Evolutionary conservation across 2,797 vertebrate species (phyloP).

Genomic region (Anabacerthia variegaticeps): DNA sequence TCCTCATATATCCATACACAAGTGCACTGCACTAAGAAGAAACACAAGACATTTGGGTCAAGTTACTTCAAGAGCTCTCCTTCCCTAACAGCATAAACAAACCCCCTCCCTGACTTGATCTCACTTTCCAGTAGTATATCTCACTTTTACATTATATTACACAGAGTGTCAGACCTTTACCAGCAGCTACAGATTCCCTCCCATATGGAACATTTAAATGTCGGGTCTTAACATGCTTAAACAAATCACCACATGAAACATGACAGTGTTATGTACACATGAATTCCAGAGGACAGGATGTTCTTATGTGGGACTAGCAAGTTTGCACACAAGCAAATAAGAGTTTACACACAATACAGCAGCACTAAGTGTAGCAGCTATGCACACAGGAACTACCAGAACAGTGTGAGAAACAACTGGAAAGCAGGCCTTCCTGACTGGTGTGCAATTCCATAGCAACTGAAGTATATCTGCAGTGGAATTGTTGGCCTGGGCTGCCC

Average conservation of each 20-base stretch:
- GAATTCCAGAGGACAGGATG: background rate
- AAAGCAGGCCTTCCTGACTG: background rate
- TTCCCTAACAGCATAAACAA: background rate
- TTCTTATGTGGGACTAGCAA: background rate
- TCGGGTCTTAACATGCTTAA: background rate
- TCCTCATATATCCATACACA: background rate
- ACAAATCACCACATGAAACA: background rate
- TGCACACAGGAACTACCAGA: background rate
- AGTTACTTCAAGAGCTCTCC: background rate
- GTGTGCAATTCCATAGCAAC: background rate
- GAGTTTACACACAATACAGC: background rate
- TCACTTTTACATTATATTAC: background rate
- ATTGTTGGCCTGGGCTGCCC: background rate
- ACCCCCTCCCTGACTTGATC: background rate
- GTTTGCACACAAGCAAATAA: background rate
- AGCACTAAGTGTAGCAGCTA: background rate
- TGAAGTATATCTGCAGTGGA: background rate
- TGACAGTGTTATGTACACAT: background rate
- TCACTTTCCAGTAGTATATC: background rate
- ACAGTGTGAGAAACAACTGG: background rate
- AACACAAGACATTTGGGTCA: background rate
- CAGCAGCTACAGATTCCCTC: background rate
- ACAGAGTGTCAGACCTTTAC: background rate
- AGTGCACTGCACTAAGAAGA: background rate
- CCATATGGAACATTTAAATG: background rate